Base-by-base conservation (phyloP, 2,797 vertebrate species). In the Hoplostethus atlanticus region DNA sequence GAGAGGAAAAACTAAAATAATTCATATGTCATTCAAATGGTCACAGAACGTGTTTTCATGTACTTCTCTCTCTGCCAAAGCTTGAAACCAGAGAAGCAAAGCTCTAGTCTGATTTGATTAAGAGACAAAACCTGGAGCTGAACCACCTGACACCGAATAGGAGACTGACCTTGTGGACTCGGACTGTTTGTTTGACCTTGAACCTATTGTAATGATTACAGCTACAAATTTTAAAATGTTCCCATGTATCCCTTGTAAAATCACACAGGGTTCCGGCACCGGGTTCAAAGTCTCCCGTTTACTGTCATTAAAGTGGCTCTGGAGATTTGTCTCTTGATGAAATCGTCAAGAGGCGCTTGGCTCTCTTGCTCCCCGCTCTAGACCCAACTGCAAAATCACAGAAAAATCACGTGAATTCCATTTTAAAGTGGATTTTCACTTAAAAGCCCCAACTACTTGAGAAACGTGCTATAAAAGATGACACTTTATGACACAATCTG, bases 21-120 rank as follows among this genome's bases (percentile, higher is more conserved):
- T 44, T 44, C 11, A 44, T 10, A 44, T 9, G 34, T 34, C 6
- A 34, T 34, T 34, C 34, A 34, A 5, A 40, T 40, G 8, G 2
- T 40, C 7, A 40, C 2, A 40, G 38, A 40, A 40, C 7, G 38
- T 12, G 16, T 48, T 66, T 16, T 56, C 3, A 47, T 47, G 15
- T 5, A 47, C 15, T 16, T 47, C 12, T 60, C 15, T 46, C 16
- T 70, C 51, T 55, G 36, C 13, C 53, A 68, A 6, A 58, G 17
- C 8, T 73, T 68, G 51, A 79, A 77, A 65, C 34, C 62, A 57
- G 46, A 46, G 51, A 66, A 46, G 4, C 0, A 50, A 42, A 56
- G 46, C 8, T 55, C 28, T n/a, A 11, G 10, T 51, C 15, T 56
- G 34, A 57, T 57, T 16, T 38, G 3, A 17, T 57, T 13, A 57